Conservation (phyloP, 2,797 vertebrate genomes). For the Psittacula echo region DNA sequence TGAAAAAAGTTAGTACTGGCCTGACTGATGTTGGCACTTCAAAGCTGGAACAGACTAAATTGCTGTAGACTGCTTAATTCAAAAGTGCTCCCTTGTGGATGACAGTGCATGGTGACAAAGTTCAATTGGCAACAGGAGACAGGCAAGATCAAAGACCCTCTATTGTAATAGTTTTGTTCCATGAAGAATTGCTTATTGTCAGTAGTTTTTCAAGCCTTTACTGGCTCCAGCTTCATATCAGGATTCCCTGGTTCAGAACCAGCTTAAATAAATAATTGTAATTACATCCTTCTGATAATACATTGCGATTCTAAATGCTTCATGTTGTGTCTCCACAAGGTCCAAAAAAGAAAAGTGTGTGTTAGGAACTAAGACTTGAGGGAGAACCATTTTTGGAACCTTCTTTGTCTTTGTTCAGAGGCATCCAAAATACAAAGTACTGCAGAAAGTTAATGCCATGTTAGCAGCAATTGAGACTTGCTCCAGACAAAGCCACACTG, state of each 20-base stretch:
- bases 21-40: conserved; percentile 92
- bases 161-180: conserved; percentile 96
- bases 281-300: conserved; percentile 60
- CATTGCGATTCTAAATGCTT: conserved; percentile 10
- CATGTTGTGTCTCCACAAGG: not conserved
- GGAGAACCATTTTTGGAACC: not conserved
- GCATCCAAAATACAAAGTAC: not conserved
- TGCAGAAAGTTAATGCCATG: not conserved
- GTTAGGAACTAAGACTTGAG: not conserved
- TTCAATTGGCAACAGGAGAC: conserved; percentile 94
- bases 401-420: not conserved
- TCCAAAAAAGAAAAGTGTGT: not conserved
- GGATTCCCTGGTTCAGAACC: conserved; percentile 64
- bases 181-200: conserved; percentile 98
- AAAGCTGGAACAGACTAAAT: conserved; percentile 92
- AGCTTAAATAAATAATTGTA: conserved; percentile 72
- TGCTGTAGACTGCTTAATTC: conserved; percentile 96
- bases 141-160: conserved; percentile 91
- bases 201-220: conserved; percentile 87
- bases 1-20: conserved; percentile 82
- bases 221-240: conserved; percentile 85
- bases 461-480: not conserved
- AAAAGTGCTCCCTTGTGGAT: conserved; percentile 90
- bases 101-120: conserved; percentile 97
- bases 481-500: not conserved